Evolutionary conservation across 2,113 vertebrate species (phyloP).

Genomic region (Cricetomys ansorgei): DNA sequence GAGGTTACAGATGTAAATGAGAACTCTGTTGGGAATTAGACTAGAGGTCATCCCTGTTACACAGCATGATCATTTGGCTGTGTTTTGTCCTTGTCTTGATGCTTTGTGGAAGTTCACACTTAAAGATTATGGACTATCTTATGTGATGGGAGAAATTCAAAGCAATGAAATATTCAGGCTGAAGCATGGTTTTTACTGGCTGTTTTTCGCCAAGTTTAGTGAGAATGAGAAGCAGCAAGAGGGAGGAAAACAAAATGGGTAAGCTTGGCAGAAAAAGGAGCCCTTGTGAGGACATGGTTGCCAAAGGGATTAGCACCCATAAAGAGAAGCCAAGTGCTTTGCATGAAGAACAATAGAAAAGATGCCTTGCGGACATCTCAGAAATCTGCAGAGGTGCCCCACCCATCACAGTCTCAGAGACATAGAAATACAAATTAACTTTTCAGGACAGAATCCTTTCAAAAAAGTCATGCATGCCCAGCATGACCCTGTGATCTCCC

Average conservation of each 20-base stretch:
- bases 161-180: neutral
- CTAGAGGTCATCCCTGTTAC: neutral
- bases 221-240: neutral
- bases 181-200: neutral
- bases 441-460: neutral
- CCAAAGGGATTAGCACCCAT: conserved; percentile 3
- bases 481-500: neutral
- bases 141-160: neutral
- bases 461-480: neutral
- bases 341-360: neutral
- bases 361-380: neutral
- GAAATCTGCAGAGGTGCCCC: neutral
- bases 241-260: neutral
- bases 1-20: neutral
- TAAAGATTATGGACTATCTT: neutral
- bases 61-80: neutral
- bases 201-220: neutral
- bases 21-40: neutral
- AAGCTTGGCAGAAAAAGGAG: neutral
- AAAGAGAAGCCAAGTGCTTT: conserved; percentile 10
- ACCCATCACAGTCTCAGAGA: neutral
- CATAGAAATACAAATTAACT: neutral
- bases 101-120: neutral
- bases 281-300: neutral
- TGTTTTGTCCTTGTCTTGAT: neutral